Percentiles rank a stretch among this genome's conserved stretches.
These are phyloP conservation scores for Bombus vancouverensis DNA, from an alignment of 1,140 invertebrate species.

Conservation along the genomic window DNA sequence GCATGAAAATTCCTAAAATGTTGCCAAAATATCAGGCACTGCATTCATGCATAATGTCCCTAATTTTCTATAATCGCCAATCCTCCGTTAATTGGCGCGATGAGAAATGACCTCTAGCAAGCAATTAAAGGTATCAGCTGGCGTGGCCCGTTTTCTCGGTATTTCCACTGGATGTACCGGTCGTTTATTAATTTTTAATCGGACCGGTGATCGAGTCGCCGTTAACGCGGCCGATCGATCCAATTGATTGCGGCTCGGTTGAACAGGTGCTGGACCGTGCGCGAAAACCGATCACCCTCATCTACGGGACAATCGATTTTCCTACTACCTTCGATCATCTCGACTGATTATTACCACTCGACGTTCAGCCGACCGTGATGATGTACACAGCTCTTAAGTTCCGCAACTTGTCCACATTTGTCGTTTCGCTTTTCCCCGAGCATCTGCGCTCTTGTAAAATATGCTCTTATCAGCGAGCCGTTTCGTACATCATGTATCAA, in stretches of 20 bases:
- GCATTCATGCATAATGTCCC: background rate
- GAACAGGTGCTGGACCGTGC: constrained; percentile 34
- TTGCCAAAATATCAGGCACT: background rate
- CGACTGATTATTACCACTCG: constrained; percentile 35
- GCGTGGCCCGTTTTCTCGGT: background rate
- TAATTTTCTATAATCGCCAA: background rate
- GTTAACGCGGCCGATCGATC: constrained; percentile 10
- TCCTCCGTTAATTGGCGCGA: too few species aligned
- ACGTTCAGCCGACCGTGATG: constrained; percentile 39
- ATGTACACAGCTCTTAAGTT: constrained; percentile 34
- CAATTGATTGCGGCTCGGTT: background rate
- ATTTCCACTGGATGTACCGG: background rate
- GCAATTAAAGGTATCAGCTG: background rate
- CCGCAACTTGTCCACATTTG: constrained; percentile 38
- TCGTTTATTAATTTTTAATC: constrained; percentile 23
- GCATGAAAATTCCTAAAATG: background rate
- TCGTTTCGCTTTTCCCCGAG: background rate
- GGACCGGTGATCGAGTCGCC: background rate
- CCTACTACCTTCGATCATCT: constrained; percentile 53
- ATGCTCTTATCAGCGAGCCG: background rate
- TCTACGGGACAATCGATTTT: constrained; percentile 63
- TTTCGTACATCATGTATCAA: background rate
- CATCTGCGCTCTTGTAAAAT: constrained; percentile 34
- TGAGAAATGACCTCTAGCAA: background rate
- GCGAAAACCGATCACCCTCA: constrained; percentile 48